These are phyloP conservation scores for Lemur catta DNA, from an alignment of 2,797 vertebrate genomes.

Conservation along the genomic window DNA sequence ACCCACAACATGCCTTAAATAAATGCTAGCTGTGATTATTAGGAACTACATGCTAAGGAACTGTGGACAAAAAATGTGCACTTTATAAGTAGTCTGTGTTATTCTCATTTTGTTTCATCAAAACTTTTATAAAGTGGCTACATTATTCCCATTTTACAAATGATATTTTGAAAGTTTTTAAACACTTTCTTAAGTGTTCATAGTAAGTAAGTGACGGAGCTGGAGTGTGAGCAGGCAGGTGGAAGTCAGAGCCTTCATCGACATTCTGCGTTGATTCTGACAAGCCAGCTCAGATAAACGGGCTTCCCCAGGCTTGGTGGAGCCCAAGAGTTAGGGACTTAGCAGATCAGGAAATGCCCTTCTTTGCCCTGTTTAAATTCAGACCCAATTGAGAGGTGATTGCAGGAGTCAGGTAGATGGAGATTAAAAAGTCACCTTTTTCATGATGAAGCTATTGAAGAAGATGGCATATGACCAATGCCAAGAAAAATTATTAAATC, in stretches of 20 bases:
- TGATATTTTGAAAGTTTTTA: not conserved
- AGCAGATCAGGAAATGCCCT: not conserved
- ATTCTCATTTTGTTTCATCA: not conserved
- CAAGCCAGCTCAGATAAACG: not conserved
- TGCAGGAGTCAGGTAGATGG: not conserved
- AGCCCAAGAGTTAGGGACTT: not conserved
- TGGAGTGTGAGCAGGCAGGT: not conserved
- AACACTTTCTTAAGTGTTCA: not conserved
- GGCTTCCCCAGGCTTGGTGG: not conserved
- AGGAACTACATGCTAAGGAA: not conserved
- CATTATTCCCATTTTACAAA: not conserved
- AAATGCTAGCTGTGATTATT: not conserved
- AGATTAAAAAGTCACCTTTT: constrained; percentile 37
- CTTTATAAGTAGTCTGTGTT: not conserved
- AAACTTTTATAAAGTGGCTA: not conserved
- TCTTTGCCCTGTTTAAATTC: not conserved
- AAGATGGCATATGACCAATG: not conserved
- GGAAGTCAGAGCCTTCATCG: not conserved
- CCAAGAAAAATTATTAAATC: not conserved
- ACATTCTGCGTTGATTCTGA: not conserved
- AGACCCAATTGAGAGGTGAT: not conserved
- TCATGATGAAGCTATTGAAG: not conserved
- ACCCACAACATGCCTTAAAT: not conserved
- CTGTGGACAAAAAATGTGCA: not conserved
- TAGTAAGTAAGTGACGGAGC: not conserved